phyloP scores from a whole-genome alignment of 2,888 invertebrate genomes.

The Trissolcus brochymenae region DNA sequence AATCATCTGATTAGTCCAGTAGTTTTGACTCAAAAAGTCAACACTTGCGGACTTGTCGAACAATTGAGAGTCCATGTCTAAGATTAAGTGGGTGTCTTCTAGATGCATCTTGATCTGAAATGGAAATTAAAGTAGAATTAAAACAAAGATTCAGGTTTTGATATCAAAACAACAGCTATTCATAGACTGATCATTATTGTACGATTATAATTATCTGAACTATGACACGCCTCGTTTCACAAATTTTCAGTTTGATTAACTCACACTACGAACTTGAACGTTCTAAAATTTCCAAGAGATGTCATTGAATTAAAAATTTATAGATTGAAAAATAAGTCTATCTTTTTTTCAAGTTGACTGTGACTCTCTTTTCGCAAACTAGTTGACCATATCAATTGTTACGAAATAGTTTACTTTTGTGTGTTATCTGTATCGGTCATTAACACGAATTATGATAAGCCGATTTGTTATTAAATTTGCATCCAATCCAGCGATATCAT shows the following conservation, averaged over 20 bases:
- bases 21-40: conserved; percentile 29
- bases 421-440: conserved; percentile 28
- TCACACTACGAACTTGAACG: not conserved
- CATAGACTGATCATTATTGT: not conserved
- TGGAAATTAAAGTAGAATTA: not conserved
- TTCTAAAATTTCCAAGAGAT: conserved; percentile 17
- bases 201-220: no score
- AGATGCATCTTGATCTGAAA: conserved; percentile 49
- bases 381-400: conserved; percentile 21
- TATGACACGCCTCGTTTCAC: no score
- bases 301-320: not conserved
- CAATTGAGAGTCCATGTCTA: conserved; percentile 15
- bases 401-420: conserved; percentile 30
- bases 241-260: not conserved
- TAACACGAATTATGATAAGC: conserved; percentile 19
- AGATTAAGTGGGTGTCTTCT: conserved; percentile 47
- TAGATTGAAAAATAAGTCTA: no score
- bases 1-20: conserved; percentile 62
- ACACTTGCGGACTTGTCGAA: conserved; percentile 39
- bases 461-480: conserved; percentile 6
- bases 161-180: no score
- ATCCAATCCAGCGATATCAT: not conserved
- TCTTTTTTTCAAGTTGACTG: no score
- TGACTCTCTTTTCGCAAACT: conserved; percentile 15
- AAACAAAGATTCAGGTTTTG: no score